Base-by-base conservation (phyloP, 2,888 invertebrate species). In the Prionchulus punctatus region DNA sequence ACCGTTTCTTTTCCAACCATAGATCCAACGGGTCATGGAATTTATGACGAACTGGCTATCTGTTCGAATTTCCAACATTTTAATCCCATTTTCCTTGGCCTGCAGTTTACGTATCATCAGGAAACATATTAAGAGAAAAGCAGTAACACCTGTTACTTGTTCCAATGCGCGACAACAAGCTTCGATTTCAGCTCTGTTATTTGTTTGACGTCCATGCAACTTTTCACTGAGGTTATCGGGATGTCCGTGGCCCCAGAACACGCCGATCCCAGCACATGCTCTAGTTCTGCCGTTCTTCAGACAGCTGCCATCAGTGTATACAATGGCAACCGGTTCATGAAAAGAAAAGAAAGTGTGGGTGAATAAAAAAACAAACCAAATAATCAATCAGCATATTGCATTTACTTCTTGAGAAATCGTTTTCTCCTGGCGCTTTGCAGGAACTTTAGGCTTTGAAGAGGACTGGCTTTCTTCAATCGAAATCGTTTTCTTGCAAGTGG, bases 151-250 rank as follows among this genome's bases (percentile, higher is more conserved):
- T 45, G 15, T 45, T 4, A 58, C 59, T 57, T 62, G 69, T 55
- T 70, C 58, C 12, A 89, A 81, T 2, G 92, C 92, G 67, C 77
- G 73, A 28, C 66, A 62, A 18, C 72, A 57, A 80, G 84, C 96
- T 75, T 89, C 84, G 60, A 96, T 92, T 76, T 98, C 96, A 7
- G 92, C 96, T 65, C 84, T 83, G 72, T 98, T 96, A 70, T 98
- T 98, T 0, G 96, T 96, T 3, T 86, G 82, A 18, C 36, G 36
- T 2, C 60, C 63, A 21, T 61, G 63, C 18, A 68, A 61, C 3
- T 67, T 64, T 25, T 63, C 67, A 30, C 53, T 61, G 2, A 61
- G 67, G 63, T 67, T 75, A 70, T 67, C 63, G 21, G 80, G 78
- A 75, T 87, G 82, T 59, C 78, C 73, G 43, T 81, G 78, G 1